Conservation (phyloP, 2,113 vertebrate species). For the Caloenas nicobarica region DNA sequence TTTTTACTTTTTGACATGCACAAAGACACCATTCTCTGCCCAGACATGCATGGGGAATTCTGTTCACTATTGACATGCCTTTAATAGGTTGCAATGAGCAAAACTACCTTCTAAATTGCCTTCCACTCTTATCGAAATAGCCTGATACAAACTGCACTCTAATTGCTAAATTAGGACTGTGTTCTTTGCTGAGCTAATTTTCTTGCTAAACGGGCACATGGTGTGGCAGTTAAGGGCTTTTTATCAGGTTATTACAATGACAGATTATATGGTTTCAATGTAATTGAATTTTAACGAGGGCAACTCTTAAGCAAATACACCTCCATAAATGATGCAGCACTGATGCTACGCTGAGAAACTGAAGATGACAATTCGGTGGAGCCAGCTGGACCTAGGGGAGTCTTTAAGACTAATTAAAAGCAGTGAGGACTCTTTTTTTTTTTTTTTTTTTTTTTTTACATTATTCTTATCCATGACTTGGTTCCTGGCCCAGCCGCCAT, state of each 20-base stretch:
- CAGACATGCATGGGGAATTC: neutral
- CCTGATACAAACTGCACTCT: conserved; percentile 34
- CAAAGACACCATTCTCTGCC: neutral
- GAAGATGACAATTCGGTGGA: neutral
- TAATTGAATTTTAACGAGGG: conserved; percentile 69
- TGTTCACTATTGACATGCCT: neutral
- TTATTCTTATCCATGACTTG: neutral
- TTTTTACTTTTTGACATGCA: neutral
- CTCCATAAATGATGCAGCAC: conserved; percentile 41
- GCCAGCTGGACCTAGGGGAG: neutral
- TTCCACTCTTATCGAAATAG: conserved; percentile 41
- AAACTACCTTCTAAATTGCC: conserved; percentile 42
- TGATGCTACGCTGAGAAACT: neutral
- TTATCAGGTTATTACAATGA: conserved; percentile 65
- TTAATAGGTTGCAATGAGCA: neutral
- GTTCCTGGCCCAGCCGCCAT: neutral
- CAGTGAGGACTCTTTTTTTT: neutral
- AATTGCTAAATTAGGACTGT: conserved; percentile 60
- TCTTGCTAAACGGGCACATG: conserved; percentile 34
- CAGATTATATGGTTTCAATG: conserved; percentile 37
- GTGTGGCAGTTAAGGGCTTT: conserved; percentile 45
- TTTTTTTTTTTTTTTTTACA: neutral
- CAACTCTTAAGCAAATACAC: conserved; percentile 41
- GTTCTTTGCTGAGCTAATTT: conserved; percentile 56
- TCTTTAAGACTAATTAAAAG: conserved; percentile 22